phyloP scores from a whole-genome alignment of 2,888 invertebrate species.

The Archips crataeganus region DNA sequence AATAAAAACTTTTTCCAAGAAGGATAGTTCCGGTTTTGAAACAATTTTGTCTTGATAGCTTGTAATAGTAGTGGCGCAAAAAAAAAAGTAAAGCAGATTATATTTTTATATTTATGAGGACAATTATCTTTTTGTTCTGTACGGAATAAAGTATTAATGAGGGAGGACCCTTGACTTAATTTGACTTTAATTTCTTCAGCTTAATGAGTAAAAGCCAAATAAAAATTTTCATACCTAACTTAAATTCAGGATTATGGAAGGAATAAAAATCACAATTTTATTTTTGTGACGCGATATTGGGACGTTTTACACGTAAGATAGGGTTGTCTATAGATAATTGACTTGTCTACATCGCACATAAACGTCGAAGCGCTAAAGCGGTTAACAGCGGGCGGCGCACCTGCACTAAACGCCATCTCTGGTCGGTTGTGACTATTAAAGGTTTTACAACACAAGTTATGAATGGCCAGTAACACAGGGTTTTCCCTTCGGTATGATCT shows the following conservation, averaged over 20 bases:
- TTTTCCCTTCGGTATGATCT: slow-evolving; percentile 77
- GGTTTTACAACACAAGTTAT: slow-evolving; percentile 76
- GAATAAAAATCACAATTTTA: background rate
- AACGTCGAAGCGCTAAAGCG: slow-evolving; percentile 25
- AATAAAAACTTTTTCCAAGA: too few relatives aligned
- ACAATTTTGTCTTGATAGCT: too few relatives aligned
- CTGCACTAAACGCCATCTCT: slow-evolving; percentile 39
- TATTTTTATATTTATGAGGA: too few relatives aligned
- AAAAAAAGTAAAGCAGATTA: too few relatives aligned
- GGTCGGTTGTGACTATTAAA: slow-evolving; percentile 69
- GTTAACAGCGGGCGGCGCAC: slow-evolving; percentile 24
- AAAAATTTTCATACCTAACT: background rate
- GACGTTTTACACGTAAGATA: slow-evolving; percentile 25
- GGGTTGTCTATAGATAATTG: slow-evolving; percentile 32
- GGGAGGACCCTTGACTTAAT: too few relatives aligned
- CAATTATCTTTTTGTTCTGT: too few relatives aligned
- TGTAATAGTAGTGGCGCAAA: too few relatives aligned
- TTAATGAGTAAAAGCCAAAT: background rate
- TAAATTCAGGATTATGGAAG: background rate
- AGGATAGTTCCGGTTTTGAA: too few relatives aligned
- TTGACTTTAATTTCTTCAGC: too few relatives aligned
- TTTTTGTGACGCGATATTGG: background rate
- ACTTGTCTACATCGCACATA: slow-evolving; percentile 29
- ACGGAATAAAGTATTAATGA: too few relatives aligned
- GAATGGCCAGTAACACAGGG: slow-evolving; percentile 63